Base-by-base conservation (phyloP, 2,888 invertebrate genomes). In the Diachrysia chrysitis region DNA sequence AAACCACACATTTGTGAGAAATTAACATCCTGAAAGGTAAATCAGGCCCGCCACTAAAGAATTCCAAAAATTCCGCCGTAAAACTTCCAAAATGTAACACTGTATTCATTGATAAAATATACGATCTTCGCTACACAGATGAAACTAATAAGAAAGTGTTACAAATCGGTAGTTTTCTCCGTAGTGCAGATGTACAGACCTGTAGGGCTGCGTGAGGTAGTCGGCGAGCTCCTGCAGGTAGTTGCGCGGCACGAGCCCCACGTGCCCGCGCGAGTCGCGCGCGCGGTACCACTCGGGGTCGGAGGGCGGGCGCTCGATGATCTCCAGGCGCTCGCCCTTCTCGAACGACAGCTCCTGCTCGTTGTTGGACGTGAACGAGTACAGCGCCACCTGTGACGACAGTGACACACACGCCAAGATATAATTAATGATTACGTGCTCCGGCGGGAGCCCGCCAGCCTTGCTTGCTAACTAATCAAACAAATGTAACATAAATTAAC, bases 271-370 rank as follows among this genome's bases (percentile, higher is more conserved):
- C 64, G 97, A 97, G 95, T 99, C 99, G 58, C 99, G 96, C 64
- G 99, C 99, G 89, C 98, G 98, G 96, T 98, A 99, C 99, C 99
- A 99, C 95, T 99, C 99, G 10, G 99, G 99, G 96, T 99, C 99
- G 73, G 99, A 98, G 7, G 98, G 97, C 10, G 99, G 99, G 88
- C 99, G 97, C 95, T 99, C 99, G 76, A 99, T 96, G 83, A 99
- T 98, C 95, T 99, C 99, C 81, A 99, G 95, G 60, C 98, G 96
- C 94, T 99, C 99, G 61, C 99, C 99, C 90, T 99, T 99, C 91
- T 99, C 98, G 92, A 99, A 99, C 79, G 98, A 98, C 82, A 99
- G 94, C 95, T 99, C 99, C 91, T 99, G 99, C 90, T 98, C 98
- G 92, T 98, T 98, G 93, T 98, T 98, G 25, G 99, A 98, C 76